Evolutionary conservation across 2,888 invertebrate species (phyloP), one percentile per base, ranked within the genome.

Genomic region (Mimumesa dahlbomi): DNA sequence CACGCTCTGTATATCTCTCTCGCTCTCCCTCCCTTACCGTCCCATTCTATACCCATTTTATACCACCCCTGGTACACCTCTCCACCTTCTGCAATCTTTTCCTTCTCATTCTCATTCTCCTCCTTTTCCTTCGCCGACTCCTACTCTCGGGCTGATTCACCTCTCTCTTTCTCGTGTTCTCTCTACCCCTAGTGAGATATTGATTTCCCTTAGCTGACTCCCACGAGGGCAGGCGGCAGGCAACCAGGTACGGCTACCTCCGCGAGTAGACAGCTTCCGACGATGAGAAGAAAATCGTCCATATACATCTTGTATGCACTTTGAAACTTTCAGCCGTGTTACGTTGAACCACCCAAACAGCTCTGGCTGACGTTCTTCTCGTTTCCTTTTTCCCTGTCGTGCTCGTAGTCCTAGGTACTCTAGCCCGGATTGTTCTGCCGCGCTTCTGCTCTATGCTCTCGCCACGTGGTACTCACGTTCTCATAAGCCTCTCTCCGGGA

Each of bases 171-270:
- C 77, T 75, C 78, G 65, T 68, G 71, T 72, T n/a, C n/a, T 82
- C 84, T 83, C 84, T 82, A 83, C 87, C 86, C 85, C 87, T 84
- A 85, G 88, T 87, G 88, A 88, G 88, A 88, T 88, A 88, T 88
- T 88, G 88, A 88, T 88, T 88, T 88, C 88, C 88, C 88, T 88
- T 88, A 87, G 87, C 88, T 86, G 85, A 86, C 88, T 87, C 87
- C 88, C 87, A 87, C 88, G 87, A 88, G 88, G 87, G 84, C 80
- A 84, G 75, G 75, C 82, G 80, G 82, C 78, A 77, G 77, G 82
- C 83, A 72, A 79, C 82, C 79, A 79, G 77, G 83, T 79, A 81
- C 78, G 72, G 77, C 74, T 78, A 82, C 75, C 77, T 73, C 78
- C 81, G 80, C 80, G 75, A 80, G 78, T 80, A 80, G 77, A 83